These are phyloP conservation scores for Scrobipalpa costella DNA, from an alignment of 2,888 invertebrate species.

Conservation along the genomic window DNA sequence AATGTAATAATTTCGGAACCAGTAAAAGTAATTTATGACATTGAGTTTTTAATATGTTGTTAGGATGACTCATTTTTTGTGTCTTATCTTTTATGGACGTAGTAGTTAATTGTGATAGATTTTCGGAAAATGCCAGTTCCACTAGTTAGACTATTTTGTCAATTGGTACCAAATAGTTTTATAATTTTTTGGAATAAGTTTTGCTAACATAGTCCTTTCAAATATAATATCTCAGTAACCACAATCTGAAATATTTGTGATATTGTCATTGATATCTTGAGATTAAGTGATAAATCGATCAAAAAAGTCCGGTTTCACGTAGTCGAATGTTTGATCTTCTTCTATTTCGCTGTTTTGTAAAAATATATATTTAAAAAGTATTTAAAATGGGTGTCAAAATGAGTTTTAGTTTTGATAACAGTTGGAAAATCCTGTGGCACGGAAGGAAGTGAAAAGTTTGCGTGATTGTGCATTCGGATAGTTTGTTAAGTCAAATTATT, in stretches of 20 bases:
- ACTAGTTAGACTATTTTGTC: neutral
- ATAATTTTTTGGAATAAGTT: neutral
- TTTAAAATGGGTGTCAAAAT: neutral
- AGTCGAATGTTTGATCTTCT: neutral
- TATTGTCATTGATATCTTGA: conserved; percentile 1
- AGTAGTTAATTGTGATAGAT: too few relatives aligned
- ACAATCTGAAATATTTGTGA: neutral
- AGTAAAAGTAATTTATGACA: too few relatives aligned
- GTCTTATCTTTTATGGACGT: too few relatives aligned
- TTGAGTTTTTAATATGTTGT: too few relatives aligned
- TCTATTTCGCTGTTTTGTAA: neutral
- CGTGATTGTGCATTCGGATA: conserved; percentile 49
- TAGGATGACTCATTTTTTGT: too few relatives aligned
- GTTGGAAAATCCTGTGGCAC: neutral
- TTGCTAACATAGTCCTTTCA: neutral
- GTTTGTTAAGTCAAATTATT: conserved; percentile 56
- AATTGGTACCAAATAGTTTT: neutral
- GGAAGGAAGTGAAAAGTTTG: neutral
- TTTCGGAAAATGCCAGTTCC: too few relatives aligned
- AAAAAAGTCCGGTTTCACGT: neutral
- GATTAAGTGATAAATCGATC: neutral
- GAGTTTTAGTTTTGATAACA: neutral
- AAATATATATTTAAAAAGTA: neutral
- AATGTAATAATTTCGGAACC: too few relatives aligned
- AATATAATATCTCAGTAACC: neutral